Base-by-base conservation (phyloP, 2,113 vertebrate species). In the Noctilio leporinus region DNA sequence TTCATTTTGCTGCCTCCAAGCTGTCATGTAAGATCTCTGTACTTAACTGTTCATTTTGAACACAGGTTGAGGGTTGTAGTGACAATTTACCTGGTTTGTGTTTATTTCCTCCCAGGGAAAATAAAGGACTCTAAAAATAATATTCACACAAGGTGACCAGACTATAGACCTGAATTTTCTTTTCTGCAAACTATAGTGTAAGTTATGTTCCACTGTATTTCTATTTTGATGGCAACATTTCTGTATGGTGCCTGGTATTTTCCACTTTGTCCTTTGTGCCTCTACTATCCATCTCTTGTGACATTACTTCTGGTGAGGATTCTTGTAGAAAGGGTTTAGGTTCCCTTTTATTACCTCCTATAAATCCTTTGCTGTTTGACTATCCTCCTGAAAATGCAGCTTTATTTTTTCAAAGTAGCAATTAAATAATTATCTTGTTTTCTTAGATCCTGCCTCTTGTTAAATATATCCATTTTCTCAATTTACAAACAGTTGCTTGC, bases 61-160 rank as follows among this genome's bases (percentile, higher is more conserved):
- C 45, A 33, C n/a, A 89, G 65, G 72, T 86, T 84, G 62, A 88
- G 7, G 12, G 62, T 85, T 75, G 16, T 53, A 40, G 51, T 83
- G 69, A 91, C 91, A 86, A 91, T 76, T 43, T 22, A 91, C 28
- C 43, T 91, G 35, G 4, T 24, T 89, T 89, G 4, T 72, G 40
- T 33, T 81, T 83, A 81, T 40, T 91, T 49, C 76, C 55, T 92
- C 72, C 84, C 73, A 65, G 24, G 24, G 53, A 86, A 96, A 97
- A 93, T 84, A 83, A 94, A 7, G 20, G 64, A 84, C 24, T 80
- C 45, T 90, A 86, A 97, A 97, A 73, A 89, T 96, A 94, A 89
- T 89, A 80, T 43, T 94, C 75, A 70, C 33, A 82, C 26, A 75
- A 94, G n/a, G 45, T 93, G 28, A 75, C 85, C 83, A 67, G 12